Base-by-base conservation (phyloP, 2,113 vertebrate species). In the Oryzias curvinotus region DNA sequence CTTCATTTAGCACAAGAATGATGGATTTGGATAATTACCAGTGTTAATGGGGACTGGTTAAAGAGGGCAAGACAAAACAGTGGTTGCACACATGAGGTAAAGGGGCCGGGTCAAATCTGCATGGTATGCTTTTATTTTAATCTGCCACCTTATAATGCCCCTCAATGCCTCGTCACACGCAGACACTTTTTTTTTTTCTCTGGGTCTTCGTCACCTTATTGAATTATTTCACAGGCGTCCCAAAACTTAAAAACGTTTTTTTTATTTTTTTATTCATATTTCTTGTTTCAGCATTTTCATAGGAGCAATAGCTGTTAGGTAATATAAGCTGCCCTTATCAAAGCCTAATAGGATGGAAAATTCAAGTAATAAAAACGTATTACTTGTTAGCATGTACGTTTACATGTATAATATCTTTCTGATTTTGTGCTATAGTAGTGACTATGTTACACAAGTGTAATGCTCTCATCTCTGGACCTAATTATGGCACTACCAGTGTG, bases 1-100 rank as follows among this genome's bases (percentile, higher is more conserved):
- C 89, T 91, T 92, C 90, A 92, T 92, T 91, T 91, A 90, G 72
- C 85, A 84, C 85, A 87, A 90, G 90, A 92, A 92, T 92, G 91
- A 92, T 92, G 90, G 90, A 92, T 92, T 90, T 87, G 80, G 87
- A 91, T 91, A 92, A 92, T 92, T 91, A 92, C 91, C 84, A 62
- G 81, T 87, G 85, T 92, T 92, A 92, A 92, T 91, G 84, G 88
- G 81, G 76, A 85, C 83, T 90, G 91, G 88, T 84, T 87, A 90
- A 84, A 85, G 88, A 90, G 88, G 87, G 79, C 87, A 87, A 68
- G 65, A 73, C 64, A 81, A 79, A 78, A 75, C 52, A 56, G 82
- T 84, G 75, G 76, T 68, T 68, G 66, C 62, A 75, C 69, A 70
- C 65, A 57, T 52, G 57, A 69, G 75, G 74, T 63, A 58, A 81